Evolutionary conservation across 2,888 invertebrate genomes (phyloP).

Genomic region (Seladonia tumulorum): DNA sequence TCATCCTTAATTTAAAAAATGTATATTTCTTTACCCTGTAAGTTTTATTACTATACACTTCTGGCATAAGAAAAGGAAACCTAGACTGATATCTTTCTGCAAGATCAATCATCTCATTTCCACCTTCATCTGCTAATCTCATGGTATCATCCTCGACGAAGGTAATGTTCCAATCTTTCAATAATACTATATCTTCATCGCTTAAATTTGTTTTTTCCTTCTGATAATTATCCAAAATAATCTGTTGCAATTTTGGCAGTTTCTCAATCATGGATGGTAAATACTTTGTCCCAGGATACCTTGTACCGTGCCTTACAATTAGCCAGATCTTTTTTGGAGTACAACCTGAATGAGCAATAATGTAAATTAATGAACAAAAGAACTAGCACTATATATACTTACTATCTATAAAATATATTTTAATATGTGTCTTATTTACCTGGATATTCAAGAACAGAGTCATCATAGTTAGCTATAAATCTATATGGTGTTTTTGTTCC

Average conservation of each 20-base stretch:
- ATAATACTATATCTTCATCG: slow-evolving; percentile 82
- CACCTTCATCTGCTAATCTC: slow-evolving; percentile 89
- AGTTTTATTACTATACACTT: slow-evolving; percentile 87
- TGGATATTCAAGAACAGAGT: slow-evolving; percentile 86
- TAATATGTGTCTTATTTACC: slow-evolving; percentile 80
- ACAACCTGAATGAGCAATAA: slow-evolving; percentile 85
- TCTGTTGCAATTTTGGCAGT: slow-evolving; percentile 85
- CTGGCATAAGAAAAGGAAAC: slow-evolving; percentile 88
- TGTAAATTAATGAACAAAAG: neutral
- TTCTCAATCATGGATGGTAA: slow-evolving; percentile 86
- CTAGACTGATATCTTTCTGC: slow-evolving; percentile 91
- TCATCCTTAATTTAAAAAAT: neutral
- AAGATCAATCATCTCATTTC: slow-evolving; percentile 90
- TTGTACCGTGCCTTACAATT: slow-evolving; percentile 91
- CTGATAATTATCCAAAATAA: slow-evolving; percentile 85
- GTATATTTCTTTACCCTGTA: slow-evolving; percentile 85
- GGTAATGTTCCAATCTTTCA: slow-evolving; percentile 87
- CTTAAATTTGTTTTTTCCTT: slow-evolving; percentile 84
- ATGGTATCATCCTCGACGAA: slow-evolving; percentile 86
- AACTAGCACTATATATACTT: neutral
- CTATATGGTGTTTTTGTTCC: slow-evolving; percentile 91
- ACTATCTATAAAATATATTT: neutral
- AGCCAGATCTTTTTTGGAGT: slow-evolving; percentile 90
- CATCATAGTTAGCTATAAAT: slow-evolving; percentile 88
- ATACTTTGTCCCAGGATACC: slow-evolving; percentile 88